Evolutionary conservation across 2,888 invertebrate genomes (phyloP), one percentile per base, ranked within the genome.

Genomic region (Nephrotoma flavescens): DNA sequence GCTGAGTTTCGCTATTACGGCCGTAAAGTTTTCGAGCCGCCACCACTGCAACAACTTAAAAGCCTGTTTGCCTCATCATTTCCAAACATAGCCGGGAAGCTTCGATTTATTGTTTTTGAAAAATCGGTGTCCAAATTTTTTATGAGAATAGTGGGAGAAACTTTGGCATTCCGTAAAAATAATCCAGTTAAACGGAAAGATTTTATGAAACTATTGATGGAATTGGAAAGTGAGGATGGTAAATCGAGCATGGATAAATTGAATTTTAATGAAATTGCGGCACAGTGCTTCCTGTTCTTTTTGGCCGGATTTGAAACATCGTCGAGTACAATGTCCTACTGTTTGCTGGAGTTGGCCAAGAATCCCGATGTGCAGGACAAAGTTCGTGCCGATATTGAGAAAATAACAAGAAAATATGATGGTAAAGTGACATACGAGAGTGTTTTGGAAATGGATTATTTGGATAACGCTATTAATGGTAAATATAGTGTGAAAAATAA

Each of bases 91-190:
- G 88, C 89, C 0, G 85, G 88, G 12, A 87, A 89, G 45, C 31
- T 31, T 31, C 31, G 31, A 31, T 31, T 31, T 31, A 0, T 31
- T 31, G 31, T 31, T 31, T 0, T 31, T 2, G 31, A 31, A 31
- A 31, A 31, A 31, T 31, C 31, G 31, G 31, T 31, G 31, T 31
- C 31, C 2, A 31, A 31, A 3, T 31, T 31, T 31, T 91, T 90
- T 19, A 88, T 90, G 89, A 88, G 89, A 7, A 88, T 91, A 57
- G 91, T 92, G 0, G 88, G 89, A 4, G 91, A 92, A 1, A 92
- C 91, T 0, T 90, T 92, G 0, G 89, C 90, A 2, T 89, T 90
- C 44, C 89, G 92, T 19, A 91, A 92, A 87, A 87, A 89, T 87
- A 89, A 90, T 86, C 89, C 90, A 6, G 87, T 91, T 2, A 2